Evolutionary conservation across 2,113 vertebrate genomes (phyloP).

Genomic region (Lontra canadensis): DNA sequence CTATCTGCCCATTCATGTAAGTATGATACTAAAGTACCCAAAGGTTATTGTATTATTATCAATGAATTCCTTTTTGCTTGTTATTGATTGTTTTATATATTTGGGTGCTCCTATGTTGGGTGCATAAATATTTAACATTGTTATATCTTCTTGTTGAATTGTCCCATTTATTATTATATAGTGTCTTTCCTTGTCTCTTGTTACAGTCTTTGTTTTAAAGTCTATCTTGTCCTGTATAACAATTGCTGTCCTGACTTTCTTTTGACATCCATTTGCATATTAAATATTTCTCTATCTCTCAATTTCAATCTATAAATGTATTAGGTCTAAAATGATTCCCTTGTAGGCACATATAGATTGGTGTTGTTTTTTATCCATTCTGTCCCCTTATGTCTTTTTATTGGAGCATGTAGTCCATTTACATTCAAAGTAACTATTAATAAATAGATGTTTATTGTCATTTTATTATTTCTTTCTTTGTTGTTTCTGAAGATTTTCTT

Average conservation of each 20-base stretch:
- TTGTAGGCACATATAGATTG: background rate
- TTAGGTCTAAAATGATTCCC: background rate
- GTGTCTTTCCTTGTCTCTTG: background rate
- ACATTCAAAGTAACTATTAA: background rate
- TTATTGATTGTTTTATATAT: too few relatives aligned
- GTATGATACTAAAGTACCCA: too few relatives aligned
- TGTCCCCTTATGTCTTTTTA: background rate
- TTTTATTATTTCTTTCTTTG: background rate
- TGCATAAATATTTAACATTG: too few relatives aligned
- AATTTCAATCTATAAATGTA: background rate
- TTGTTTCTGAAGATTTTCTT: background rate
- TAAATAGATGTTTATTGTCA: background rate
- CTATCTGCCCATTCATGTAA: too few relatives aligned
- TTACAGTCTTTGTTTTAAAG: background rate
- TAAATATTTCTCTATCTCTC: background rate
- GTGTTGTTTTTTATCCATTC: background rate
- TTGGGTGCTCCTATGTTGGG: too few relatives aligned
- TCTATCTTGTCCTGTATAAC: background rate
- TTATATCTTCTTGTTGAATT: too few relatives aligned
- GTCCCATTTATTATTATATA: too few relatives aligned
- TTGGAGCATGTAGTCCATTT: background rate
- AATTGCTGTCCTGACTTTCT: background rate
- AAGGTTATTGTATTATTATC: background rate
- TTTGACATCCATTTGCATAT: background rate
- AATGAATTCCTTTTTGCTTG: background rate